These are phyloP conservation scores for Kryphioiulus occultus DNA, from an alignment of 2,888 invertebrate species.

Conservation along the genomic window DNA sequence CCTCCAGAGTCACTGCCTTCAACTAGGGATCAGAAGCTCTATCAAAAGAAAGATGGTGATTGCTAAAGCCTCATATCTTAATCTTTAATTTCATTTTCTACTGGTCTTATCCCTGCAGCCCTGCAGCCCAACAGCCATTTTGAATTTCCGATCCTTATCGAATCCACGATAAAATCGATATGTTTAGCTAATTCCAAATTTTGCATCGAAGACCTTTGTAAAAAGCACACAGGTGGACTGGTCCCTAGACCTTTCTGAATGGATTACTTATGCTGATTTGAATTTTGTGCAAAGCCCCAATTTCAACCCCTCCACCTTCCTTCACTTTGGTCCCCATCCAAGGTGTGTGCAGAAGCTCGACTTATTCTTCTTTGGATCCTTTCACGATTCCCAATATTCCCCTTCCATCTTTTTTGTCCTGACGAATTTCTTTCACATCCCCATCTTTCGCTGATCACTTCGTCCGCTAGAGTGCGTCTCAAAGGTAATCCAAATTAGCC, in stretches of 20 bases:
- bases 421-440: not conserved
- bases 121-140: not conserved
- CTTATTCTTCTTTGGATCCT: not conserved
- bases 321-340: not conserved
- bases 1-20: not conserved
- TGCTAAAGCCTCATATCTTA: not conserved
- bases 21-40: not conserved
- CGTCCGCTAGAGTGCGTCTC: slow-evolving; percentile 32
- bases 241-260: slow-evolving; percentile 10
- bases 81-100: not conserved
- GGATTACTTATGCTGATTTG: not conserved
- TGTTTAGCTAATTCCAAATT: not conserved
- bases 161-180: slow-evolving; percentile 9
- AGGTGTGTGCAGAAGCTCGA: slow-evolving; percentile 25
- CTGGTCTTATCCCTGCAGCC: not conserved
- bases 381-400: not conserved
- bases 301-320: not conserved
- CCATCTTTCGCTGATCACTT: slow-evolving; percentile 29
- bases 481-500: slow-evolving; percentile 38
- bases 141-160: not conserved
- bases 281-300: not conserved
- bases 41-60: not conserved
- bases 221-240: not conserved
- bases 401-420: slow-evolving; percentile 17
- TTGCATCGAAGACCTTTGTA: not conserved